Base-by-base conservation (phyloP, 2,888 invertebrate species). In the Keiferia lycopersicella region DNA sequence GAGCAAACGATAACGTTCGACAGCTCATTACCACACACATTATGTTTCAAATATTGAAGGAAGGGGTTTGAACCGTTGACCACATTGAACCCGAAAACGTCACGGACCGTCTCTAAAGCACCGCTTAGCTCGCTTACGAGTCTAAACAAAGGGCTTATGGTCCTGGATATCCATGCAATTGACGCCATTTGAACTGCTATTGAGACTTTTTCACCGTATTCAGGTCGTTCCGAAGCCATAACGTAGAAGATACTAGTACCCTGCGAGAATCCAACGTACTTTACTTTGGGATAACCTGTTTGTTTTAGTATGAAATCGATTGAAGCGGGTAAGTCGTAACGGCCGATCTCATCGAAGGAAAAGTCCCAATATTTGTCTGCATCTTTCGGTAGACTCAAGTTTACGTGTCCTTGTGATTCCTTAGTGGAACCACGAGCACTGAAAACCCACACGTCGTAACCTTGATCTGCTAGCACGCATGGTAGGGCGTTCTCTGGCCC, bases 311-410 rank as follows among this genome's bases (percentile, higher is more conserved):
- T 89, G 74, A 94, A 93, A 76, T 98, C 95, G 34, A 98, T 94
- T 88, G 94, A 95, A 0, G 95, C 94, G 1, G 98, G 96, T 3
- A 98, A 76, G 81, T 98, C 98, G 73, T 91, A 93, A 34, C 87
- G 79, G 0, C 95, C 96, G 77, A 97, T 96, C 78, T 97, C 95
- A 79, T 98, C 95, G 94, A 95, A 97, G 63, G 95, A 95, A 72
- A 94, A 95, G 63, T 93, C 84, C 95, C 95, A 95, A 74, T 93
- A 95, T n/a, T 81, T 74, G 0, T 80, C 70, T 7, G 92, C 83
- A 0, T 57, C 61, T 8, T 26, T 57, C 26, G 57, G 45, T 0
- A 91, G 80, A 1, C 82, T 69, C 76, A 87, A 68, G 0, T 78
- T 74, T 0, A 76, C 72, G 76, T 96, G 96, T 7, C 79, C 83